Percentiles rank a stretch among this genome's conserved stretches.
Evolutionary conservation across 2,113 vertebrate species (phyloP).

Genomic region (Petaurus breviceps): DNA sequence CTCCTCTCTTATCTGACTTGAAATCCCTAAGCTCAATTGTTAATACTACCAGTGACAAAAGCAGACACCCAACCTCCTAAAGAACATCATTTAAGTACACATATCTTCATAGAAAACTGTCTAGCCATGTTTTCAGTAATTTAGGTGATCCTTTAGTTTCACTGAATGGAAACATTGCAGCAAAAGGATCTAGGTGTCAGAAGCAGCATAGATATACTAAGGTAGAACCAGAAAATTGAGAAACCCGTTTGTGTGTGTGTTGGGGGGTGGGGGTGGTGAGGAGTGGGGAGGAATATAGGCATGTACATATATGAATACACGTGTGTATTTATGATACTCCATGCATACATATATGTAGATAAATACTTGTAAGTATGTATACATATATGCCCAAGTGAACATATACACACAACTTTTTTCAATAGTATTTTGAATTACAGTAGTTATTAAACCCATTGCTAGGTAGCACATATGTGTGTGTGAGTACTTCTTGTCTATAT

Average conservation of each 20-base stretch:
- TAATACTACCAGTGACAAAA: neutral
- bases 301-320: neutral
- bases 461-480: too few relatives aligned
- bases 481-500: too few relatives aligned
- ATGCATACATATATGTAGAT: neutral
- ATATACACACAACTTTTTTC: neutral
- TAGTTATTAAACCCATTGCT: too few relatives aligned
- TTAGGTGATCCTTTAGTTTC: too few relatives aligned
- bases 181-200: neutral
- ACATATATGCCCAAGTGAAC: neutral
- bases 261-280: too few relatives aligned
- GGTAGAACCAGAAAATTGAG: neutral
- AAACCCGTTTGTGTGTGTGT: neutral
- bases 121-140: too few relatives aligned
- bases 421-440: neutral
- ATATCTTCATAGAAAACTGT: too few relatives aligned
- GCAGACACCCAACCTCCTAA: neutral
- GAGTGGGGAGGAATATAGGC: too few relatives aligned
- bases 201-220: neutral
- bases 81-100: neutral
- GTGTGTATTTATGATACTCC: neutral
- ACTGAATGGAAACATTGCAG: neutral
- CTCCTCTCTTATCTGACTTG: neutral
- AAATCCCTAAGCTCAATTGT: neutral
- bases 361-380: neutral